Percentiles rank a stretch among this genome's conserved stretches.
These are phyloP conservation scores for Dicyrtoma fusca DNA, from an alignment of 2,888 invertebrate genomes.

Conservation along the genomic window DNA sequence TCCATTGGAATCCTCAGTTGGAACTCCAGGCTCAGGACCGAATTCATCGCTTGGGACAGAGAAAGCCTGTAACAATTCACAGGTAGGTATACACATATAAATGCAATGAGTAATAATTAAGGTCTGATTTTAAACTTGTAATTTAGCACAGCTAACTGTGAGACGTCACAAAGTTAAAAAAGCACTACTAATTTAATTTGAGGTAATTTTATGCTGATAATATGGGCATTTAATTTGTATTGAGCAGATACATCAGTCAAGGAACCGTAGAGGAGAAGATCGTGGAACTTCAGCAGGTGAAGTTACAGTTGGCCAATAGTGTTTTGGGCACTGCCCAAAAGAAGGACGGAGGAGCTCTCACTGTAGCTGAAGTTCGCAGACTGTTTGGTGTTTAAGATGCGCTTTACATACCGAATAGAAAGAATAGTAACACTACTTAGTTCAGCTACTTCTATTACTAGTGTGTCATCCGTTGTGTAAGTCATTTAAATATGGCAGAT, in stretches of 20 bases:
- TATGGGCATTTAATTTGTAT: no score
- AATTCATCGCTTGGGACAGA: slow-evolving; percentile 89
- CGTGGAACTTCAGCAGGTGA: slow-evolving; percentile 75
- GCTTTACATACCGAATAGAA: no score
- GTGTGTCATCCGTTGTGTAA: no score
- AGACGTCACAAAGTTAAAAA: no score
- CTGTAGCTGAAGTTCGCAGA: slow-evolving; percentile 72
- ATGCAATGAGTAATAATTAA: not conserved
- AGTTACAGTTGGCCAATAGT: slow-evolving; percentile 74
- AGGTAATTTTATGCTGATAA: no score
- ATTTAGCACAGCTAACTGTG: no score
- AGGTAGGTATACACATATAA: slow-evolving; percentile 66
- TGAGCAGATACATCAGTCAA: slow-evolving; percentile 73
- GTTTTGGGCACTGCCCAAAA: slow-evolving; percentile 74
- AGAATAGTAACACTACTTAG: no score
- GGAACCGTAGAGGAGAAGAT: slow-evolving; percentile 90
- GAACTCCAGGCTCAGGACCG: slow-evolving; percentile 94
- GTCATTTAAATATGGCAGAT: no score
- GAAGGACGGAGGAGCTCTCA: slow-evolving; percentile 69
- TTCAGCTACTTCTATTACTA: no score
- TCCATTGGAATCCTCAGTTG: slow-evolving; percentile 97
- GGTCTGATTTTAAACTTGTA: slow-evolving; percentile 46
- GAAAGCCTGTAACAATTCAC: slow-evolving; percentile 77
- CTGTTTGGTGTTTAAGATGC: slow-evolving; percentile 59
- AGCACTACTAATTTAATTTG: no score